These are phyloP conservation scores for Helicolenus hilgendorfi DNA, from an alignment of 2,797 vertebrate genomes.

Conservation along the genomic window DNA sequence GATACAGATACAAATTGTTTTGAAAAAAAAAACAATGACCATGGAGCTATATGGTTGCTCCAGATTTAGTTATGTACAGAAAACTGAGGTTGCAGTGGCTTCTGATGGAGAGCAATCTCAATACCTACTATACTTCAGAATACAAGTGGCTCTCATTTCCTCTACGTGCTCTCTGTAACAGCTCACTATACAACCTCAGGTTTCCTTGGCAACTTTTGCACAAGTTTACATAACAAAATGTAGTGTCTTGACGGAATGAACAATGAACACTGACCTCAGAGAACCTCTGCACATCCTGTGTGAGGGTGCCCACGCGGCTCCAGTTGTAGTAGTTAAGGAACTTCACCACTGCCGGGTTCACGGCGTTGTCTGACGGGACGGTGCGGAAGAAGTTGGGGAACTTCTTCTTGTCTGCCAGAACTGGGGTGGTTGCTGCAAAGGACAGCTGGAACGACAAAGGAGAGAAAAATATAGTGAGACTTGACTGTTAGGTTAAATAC, in stretches of 20 bases:
- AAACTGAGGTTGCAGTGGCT: neutral
- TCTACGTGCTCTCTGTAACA: neutral
- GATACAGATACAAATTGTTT: neutral
- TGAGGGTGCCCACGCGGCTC: slow-evolving; percentile 98
- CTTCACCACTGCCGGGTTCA: slow-evolving; percentile 98
- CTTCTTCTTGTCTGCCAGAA: slow-evolving; percentile 98
- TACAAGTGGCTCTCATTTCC: neutral
- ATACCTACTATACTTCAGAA: neutral
- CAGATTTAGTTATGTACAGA: neutral
- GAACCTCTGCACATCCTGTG: slow-evolving; percentile 98
- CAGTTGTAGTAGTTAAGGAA: slow-evolving; percentile 96
- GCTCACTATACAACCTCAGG: neutral
- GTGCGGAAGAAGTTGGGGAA: slow-evolving; percentile 99
- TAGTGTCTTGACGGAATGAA: neutral
- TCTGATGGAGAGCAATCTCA: neutral
- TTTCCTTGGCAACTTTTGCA: neutral
- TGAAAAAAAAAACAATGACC: neutral
- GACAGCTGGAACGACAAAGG: slow-evolving; percentile 92
- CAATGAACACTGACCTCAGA: slow-evolving; percentile 93
- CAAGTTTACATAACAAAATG: neutral
- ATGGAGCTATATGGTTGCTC: accelerated
- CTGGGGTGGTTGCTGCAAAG: slow-evolving; percentile 98
- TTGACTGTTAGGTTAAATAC: neutral
- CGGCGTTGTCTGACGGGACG: slow-evolving; percentile 98
- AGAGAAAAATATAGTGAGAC: slow-evolving; percentile 12